Percentiles rank a stretch among this genome's conserved stretches.
phyloP scores from a whole-genome alignment of 2,797 vertebrate genomes.

The Passerculus sandwichensis region DNA sequence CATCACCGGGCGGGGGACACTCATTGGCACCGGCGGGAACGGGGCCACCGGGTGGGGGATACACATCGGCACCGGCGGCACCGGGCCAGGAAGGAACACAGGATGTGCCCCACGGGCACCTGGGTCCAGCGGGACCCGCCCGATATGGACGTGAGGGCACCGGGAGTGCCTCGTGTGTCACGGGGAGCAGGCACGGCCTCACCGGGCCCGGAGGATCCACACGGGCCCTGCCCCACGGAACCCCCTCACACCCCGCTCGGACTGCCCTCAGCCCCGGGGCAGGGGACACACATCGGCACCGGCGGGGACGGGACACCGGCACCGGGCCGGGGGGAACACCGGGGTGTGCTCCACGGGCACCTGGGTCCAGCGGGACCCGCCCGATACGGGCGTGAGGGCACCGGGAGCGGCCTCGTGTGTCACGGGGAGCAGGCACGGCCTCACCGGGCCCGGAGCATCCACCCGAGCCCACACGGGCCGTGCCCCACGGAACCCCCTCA shows the following conservation, averaged over 20 bases:
- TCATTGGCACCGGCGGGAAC: too few species aligned
- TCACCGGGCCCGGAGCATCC: too few species aligned
- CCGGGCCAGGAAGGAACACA: neutral
- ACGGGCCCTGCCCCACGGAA: neutral
- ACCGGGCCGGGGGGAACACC: neutral
- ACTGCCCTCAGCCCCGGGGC: too few species aligned
- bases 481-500: neutral
- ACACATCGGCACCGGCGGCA: neutral
- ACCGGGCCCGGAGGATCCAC: too few species aligned
- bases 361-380: neutral
- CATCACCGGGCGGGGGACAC: neutral
- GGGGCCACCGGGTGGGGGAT: too few species aligned
- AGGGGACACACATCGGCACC: too few species aligned
- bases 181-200: too few species aligned
- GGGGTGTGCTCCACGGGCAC: accelerated
- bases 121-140: neutral
- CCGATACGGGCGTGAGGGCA: too few species aligned
- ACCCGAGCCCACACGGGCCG: accelerated
- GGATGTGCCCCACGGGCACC: accelerated
- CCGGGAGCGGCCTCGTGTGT: neutral
- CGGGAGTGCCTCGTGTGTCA: neutral
- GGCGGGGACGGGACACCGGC: too few species aligned
- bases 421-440: too few species aligned
- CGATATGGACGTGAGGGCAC: too few species aligned
- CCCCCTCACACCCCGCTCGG: neutral